Conservation (phyloP, 2,888 invertebrate genomes). For the Invenusta paracnida region DNA sequence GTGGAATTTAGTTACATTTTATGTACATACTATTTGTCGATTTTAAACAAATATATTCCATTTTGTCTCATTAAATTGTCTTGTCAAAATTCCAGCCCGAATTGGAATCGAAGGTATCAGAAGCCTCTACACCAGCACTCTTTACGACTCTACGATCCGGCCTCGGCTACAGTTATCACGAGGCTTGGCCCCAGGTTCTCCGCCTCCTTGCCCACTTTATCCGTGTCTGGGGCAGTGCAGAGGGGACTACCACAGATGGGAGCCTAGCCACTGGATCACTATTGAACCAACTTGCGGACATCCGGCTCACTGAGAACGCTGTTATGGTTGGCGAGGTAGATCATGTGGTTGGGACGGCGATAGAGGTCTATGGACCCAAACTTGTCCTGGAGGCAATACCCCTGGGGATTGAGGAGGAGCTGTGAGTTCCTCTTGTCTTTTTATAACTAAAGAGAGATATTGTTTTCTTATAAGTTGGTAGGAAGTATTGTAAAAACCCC, state of each 20-base stretch:
- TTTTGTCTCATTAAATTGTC: no score
- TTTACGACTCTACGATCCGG: not conserved
- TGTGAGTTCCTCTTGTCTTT: not conserved
- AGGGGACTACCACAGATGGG: not conserved
- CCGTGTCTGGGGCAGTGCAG: not conserved
- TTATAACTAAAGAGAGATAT: no score
- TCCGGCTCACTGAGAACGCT: not conserved
- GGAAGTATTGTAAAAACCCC: no score
- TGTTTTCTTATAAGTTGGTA: no score
- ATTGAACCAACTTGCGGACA: not conserved
- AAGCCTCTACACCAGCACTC: not conserved
- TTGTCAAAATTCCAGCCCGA: no score
- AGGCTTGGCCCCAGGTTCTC: constrained; percentile 8
- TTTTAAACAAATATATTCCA: no score
- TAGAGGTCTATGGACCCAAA: not conserved
- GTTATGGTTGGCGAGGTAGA: not conserved
- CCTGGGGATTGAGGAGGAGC: not conserved
- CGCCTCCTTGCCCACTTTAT: constrained; percentile 7
- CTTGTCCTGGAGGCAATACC: not conserved
- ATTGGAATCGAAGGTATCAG: not conserved
- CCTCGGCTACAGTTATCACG: not conserved
- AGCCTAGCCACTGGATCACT: not conserved
- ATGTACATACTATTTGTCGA: no score
- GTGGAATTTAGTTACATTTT: no score
- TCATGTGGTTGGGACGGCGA: not conserved